Evolutionary conservation across 2,113 vertebrate species (phyloP).

Genomic region (Polyodon spathula): DNA sequence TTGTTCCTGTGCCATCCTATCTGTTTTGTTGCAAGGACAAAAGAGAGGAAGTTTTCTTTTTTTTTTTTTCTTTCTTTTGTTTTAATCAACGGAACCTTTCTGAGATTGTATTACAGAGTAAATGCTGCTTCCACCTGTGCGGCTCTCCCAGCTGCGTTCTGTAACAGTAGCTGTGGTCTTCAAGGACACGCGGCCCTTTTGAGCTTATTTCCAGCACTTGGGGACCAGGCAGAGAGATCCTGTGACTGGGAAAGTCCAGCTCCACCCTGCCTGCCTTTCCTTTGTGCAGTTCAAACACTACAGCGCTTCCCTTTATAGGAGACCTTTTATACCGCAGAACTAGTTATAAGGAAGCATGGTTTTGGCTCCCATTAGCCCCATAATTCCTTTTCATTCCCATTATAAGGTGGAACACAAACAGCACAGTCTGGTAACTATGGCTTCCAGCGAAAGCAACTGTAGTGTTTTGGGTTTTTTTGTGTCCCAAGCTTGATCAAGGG

Average conservation of each 20-base stretch:
- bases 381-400: too few species aligned
- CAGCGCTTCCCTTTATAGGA: background rate
- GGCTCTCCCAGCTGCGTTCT: conserved; percentile 59
- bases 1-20: conserved; percentile 1
- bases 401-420: too few species aligned
- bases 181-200: conserved; percentile 58
- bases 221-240: conserved; percentile 44
- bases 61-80: too few species aligned
- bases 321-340: background rate
- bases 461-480: too few species aligned
- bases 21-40: conserved; percentile 11
- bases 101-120: conserved; percentile 55
- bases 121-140: conserved; percentile 59
- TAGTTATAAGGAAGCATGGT: too few species aligned
- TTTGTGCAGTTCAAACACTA: background rate
- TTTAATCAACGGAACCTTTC: conserved; percentile 52
- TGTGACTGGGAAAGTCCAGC: conserved; percentile 6
- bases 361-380: too few species aligned
- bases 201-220: conserved; percentile 67
- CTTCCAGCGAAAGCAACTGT: too few species aligned
- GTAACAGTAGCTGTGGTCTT: conserved; percentile 54
- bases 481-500: too few species aligned
- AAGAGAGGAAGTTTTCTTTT: conserved; percentile 57
- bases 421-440: too few species aligned
- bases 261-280: background rate